Percentiles rank a stretch among this genome's conserved stretches.
phyloP scores from a whole-genome alignment of 2,797 vertebrate species.

The Botia almorhae region DNA sequence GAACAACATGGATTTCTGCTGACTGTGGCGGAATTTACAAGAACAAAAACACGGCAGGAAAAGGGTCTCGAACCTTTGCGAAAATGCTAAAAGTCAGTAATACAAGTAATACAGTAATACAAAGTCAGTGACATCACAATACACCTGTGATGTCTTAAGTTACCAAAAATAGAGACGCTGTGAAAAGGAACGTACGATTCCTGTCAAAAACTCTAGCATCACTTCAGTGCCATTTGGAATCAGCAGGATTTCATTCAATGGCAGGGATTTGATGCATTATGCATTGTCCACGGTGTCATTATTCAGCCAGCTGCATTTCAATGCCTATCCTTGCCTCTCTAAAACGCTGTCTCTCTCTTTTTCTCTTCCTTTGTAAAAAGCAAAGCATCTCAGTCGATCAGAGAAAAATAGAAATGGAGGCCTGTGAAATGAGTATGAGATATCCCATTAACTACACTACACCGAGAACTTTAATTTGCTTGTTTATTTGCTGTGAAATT shows the following conservation, averaged over 20 bases:
- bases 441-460: conserved; percentile 17
- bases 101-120: too few relatives aligned
- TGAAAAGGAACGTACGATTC: conserved; percentile 42
- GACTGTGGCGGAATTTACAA: conserved; percentile 30
- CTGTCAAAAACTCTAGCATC: conserved; percentile 20
- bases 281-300: conserved; percentile 22
- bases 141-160: conserved; percentile 6
- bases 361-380: neutral
- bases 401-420: conserved; percentile 17
- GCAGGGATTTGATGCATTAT: conserved; percentile 23
- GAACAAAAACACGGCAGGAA: conserved; percentile 38
- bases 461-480: conserved; percentile 16
- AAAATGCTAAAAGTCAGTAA: conserved; percentile 11
- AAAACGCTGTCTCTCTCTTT: neutral
- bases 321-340: neutral
- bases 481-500: conserved; percentile 42
- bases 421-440: conserved; percentile 21
- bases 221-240: conserved; percentile 44
- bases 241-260: conserved; percentile 32
- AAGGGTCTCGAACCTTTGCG: neutral
- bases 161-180: conserved; percentile 45
- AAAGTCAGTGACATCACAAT: too few relatives aligned
- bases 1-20: conserved; percentile 35
- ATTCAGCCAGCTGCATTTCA: conserved; percentile 14
- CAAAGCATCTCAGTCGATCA: conserved; percentile 7